These are phyloP conservation scores for Cheiracanthium punctorium DNA, from an alignment of 2,888 invertebrate species.

Conservation along the genomic window DNA sequence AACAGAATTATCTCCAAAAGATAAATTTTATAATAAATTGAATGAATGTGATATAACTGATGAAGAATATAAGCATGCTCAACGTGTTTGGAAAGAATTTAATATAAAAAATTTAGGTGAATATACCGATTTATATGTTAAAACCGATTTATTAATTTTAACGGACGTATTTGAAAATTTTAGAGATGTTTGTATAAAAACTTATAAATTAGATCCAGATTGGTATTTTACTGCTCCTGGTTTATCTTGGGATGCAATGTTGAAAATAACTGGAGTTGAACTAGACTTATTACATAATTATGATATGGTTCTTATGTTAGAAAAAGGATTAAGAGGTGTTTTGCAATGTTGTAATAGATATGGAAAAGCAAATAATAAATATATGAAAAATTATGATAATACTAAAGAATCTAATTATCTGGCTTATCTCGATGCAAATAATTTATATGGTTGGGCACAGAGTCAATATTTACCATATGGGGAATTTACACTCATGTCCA, in stretches of 20 bases:
- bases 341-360: constrained; percentile 32
- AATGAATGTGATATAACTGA: constrained; percentile 33
- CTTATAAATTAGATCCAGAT: constrained; percentile 73
- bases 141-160: constrained; percentile 7
- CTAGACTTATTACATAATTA: constrained; percentile 73
- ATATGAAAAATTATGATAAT: constrained; percentile 47
- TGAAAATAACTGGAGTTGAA: constrained; percentile 73
- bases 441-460: constrained; percentile 72
- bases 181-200: constrained; percentile 71
- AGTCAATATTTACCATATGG: constrained; percentile 64
- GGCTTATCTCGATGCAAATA: constrained; percentile 70
- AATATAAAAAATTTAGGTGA: constrained; percentile 71
- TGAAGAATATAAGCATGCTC: constrained; percentile 63
- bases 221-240: constrained; percentile 31
- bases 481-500: too few species aligned
- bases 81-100: constrained; percentile 71
- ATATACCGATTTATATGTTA: constrained; percentile 42
- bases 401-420: constrained; percentile 24
- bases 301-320: constrained; percentile 73
- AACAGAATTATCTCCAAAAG: constrained; percentile 70
- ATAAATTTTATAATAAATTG: constrained; percentile 71
- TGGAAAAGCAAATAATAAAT: constrained; percentile 50
- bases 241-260: constrained; percentile 74
- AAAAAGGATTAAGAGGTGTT: constrained; percentile 69
- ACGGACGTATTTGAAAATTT: not conserved